Conservation (phyloP, 2,797 vertebrate species). For the Cottoperca gobio region DNA sequence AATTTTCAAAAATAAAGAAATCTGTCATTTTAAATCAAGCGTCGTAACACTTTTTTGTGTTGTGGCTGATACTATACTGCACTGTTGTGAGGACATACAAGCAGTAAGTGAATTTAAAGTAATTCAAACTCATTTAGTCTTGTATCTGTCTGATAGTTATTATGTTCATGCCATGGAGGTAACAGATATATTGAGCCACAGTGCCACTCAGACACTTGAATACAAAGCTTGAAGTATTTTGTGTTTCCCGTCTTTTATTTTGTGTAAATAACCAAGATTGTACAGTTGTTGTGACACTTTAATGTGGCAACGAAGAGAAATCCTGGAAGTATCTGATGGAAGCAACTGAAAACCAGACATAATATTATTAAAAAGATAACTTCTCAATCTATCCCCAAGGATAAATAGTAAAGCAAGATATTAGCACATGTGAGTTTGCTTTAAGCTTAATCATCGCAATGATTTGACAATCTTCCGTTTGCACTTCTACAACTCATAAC, state of each 20-base stretch:
- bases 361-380: too few relatives aligned
- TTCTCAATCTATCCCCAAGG: background rate
- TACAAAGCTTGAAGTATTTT: slow-evolving; percentile 16
- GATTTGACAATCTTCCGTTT: slow-evolving; percentile 2
- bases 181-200: slow-evolving; percentile 35
- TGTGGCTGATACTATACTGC: too few relatives aligned
- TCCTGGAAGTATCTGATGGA: too few relatives aligned
- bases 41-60: too few relatives aligned
- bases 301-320: too few relatives aligned
- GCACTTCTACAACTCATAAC: slow-evolving; percentile 11
- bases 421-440: background rate
- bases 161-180: slow-evolving; percentile 22
- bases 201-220: background rate
- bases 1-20: too few relatives aligned
- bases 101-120: background rate
- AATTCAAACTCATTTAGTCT: background rate
- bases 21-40: too few relatives aligned
- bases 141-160: background rate
- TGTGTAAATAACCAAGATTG: too few relatives aligned
- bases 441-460: background rate
- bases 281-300: too few relatives aligned
- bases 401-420: slow-evolving; percentile 1
- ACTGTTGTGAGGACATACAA: background rate
- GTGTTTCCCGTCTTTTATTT: background rate
- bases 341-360: too few relatives aligned